Evolutionary conservation across 2,888 invertebrate genomes (phyloP), one percentile per base, ranked within the genome.

Genomic region (Cephus nigrinus): DNA sequence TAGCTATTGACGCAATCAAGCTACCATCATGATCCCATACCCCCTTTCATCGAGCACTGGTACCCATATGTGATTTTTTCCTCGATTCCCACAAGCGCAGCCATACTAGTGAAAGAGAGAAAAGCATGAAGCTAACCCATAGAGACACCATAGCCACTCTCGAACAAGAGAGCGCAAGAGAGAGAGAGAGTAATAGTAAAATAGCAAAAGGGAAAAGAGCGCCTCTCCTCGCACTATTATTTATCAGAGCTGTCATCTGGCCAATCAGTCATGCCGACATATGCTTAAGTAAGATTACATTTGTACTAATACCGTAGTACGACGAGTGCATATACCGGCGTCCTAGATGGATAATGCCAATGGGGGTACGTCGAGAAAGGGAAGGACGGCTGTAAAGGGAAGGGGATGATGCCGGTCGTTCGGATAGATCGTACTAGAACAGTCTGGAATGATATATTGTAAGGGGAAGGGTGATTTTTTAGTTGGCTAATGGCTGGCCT

Each of bases 281-380:
- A 90, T 90, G 90, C 88, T 90, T 89, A 88, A 90, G 88, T 88
- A 89, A 90, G 90, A 90, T 90, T 90, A 90, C 90, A 90, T 90
- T 90, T 87, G 88, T 89, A 87, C 86, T 89, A 90, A 90, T 90
- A 86, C 84, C 83, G 77, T 81, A 73, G 79, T 73, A 80, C 73
- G 77, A 55, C 55, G 55, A 55, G 55, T 55, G 9, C 72, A 73
- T 73, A 69, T 31, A 71, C 12, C 31, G 71, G 71, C 71, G 12
- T 31, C 71, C 31, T 71, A 71, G 71, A 71, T 30, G 71, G 12
- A 76, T 40, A 68, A 75, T 33, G 40, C 55, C 68, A 74, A 73
- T 34, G 78, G 81, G 82, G 80, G 79, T 40, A 68, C 80, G 79
- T 73, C 78, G 83, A 75, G 75, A 76, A 73, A 78, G 78, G 79